Conservation (phyloP, 1,140 invertebrate genomes). For the Pemphigus obesinymphae region DNA sequence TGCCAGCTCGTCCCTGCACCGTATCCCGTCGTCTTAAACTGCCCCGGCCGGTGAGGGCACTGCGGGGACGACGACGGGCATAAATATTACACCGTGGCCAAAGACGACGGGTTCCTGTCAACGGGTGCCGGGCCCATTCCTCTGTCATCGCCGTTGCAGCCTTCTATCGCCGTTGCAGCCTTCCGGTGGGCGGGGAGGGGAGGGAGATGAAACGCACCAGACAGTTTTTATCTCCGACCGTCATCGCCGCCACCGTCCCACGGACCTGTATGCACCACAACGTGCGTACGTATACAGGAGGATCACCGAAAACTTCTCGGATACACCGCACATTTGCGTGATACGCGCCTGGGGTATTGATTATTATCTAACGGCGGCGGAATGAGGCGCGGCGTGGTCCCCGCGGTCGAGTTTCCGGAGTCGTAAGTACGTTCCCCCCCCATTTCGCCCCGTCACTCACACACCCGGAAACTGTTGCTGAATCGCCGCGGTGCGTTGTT, state of each 20-base stretch:
- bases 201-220: too few species aligned
- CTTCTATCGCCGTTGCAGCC: not conserved
- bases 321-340: not conserved
- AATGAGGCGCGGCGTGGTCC: not conserved
- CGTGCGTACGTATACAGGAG: too few species aligned
- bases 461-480: constrained; percentile 35
- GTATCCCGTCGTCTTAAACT: too few species aligned
- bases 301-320: not conserved
- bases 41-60: too few species aligned
- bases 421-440: not conserved
- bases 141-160: not conserved
- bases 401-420: constrained; percentile 21
- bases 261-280: too few species aligned
- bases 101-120: not conserved
- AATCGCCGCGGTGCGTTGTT: not conserved
- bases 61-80: not conserved
- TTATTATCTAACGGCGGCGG: constrained; percentile 30
- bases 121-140: not conserved
- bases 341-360: constrained; percentile 32
- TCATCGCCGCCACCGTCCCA: too few species aligned
- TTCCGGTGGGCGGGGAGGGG: too few species aligned
- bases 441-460: not conserved
- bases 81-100: not conserved
- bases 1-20: too few species aligned
- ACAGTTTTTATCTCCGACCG: too few species aligned